Evolutionary conservation across 2,888 invertebrate species (phyloP), one percentile per base, ranked within the genome.

Genomic region (Temnothorax unifasciatus): DNA sequence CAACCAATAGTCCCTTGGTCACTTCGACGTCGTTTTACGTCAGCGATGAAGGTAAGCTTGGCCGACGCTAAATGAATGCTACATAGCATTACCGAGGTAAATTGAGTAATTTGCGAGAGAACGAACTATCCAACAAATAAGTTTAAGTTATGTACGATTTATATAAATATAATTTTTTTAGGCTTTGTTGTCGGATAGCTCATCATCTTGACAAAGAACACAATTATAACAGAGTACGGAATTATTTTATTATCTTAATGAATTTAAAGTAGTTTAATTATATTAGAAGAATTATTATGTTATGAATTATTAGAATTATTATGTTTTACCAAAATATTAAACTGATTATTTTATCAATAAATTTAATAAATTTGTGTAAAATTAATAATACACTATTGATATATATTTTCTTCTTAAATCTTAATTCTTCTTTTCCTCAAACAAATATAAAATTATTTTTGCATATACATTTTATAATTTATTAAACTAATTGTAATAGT

Each of bases 1-100:
- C 95, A 97, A 97, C 95, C 96, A 97, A 94, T 96, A 95, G 93
- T 91, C 87, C 90, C 82, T 87, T 89, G 87, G 89, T 91, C 83
- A 90, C 90, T 85, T 90, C 91, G 82, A 90, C 91, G 76, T 84
- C 90, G 76, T 87, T 88, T 69, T 84, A 89, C 83, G 86, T 90
- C 84, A 84, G 77, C 83, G 89, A 90, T 85, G 87, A 87, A 89
- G 92, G 92, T 92, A 81, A 85, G 83, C 50, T 38, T 21, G 15
- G 11, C 4, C n/a, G 9, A 13, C 1, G 15, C 5, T 63, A 52
- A 47, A 38, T 25, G 4, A 2, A 73, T 5, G 11, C 6, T 25
- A 13, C 11, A 34, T 4, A 71, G 18, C 2, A 54, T 57, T 13
- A 59, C 4, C 6, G 29, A 29, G 29, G n/a, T 2, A 13, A 29